Base-by-base conservation (phyloP, 1,140 invertebrate species). In the Dolichoris vasculosae region DNA sequence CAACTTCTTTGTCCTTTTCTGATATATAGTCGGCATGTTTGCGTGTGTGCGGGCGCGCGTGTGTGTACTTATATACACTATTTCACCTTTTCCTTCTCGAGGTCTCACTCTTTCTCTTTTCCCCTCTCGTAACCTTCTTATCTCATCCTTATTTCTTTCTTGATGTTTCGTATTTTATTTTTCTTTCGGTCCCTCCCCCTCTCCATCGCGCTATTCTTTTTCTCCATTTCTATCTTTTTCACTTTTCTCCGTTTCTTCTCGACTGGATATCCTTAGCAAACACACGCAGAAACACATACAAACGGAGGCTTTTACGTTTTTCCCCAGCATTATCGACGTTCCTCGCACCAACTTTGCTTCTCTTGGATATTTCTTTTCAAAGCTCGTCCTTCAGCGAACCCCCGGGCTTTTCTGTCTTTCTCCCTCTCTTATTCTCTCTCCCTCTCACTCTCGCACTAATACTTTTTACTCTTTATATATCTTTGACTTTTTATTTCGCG, bases 261-360 rank as follows among this genome's bases (percentile, higher is more conserved):
- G 20, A n/a, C 3, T 78, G 76, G 38, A 78, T 63, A 78, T 78
- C 51, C 75, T 77, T 77, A 6, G 35, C 51, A 76, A 76, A 32
- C 75, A 51, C 30, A 6, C 8, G 23, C 75, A 35, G 2, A 23
- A 2, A 9, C 35, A 15, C 43, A 35, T 0, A 32, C 85, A 81
- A 32, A 30, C 40, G 23, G 63, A 87, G 82, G 84, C 89, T 89
- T 91, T 90, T 90, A 89, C 90, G 89, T 92, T 91, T 91, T 91
- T 91, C 90, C 91, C 90, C 90, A 87, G 88, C 91, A 89, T 91
- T 92, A 91, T 92, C 90, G 91, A 91, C 91, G 89, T 90, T 91
- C 88, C 86, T 87, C 87, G 67, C 79, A 32, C 64, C 64, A 30
- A 51, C 51, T 79, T 23, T 51, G 79, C 87, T 88, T 89, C 87